phyloP scores from a whole-genome alignment of 2,797 vertebrate species.

The Cyclura pinguis region DNA sequence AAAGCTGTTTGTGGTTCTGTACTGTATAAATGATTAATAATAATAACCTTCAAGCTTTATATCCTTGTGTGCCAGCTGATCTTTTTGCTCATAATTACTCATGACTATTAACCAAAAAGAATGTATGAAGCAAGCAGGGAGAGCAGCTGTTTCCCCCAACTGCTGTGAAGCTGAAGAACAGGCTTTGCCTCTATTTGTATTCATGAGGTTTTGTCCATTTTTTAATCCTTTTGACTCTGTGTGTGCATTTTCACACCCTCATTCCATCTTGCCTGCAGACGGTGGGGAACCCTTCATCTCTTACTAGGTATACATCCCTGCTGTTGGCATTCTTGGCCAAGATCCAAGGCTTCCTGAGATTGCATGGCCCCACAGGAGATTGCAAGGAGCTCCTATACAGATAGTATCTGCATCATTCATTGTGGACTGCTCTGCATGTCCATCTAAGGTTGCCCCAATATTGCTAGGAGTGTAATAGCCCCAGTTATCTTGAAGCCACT shows the following conservation, averaged over 20 bases:
- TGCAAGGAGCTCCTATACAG: neutral
- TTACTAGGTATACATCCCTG: neutral
- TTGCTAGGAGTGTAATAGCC: neutral
- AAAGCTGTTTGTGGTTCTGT: neutral
- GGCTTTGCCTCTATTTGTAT: neutral
- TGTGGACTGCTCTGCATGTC: no score
- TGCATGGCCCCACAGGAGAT: neutral
- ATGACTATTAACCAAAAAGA: constrained; percentile 45
- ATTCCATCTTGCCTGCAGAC: neutral
- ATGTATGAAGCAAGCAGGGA: constrained; percentile 44
- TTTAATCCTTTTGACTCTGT: neutral
- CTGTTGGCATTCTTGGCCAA: neutral
- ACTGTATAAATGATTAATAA: neutral
- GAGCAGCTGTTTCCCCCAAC: constrained; percentile 45
- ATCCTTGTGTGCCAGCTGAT: neutral
- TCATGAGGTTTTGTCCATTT: constrained; percentile 35
- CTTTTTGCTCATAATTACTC: constrained; percentile 57
- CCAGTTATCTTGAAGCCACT: neutral
- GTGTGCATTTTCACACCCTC: neutral
- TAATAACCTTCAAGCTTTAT: neutral
- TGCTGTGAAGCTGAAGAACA: constrained; percentile 33
- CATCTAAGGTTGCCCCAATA: neutral
- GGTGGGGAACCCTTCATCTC: neutral
- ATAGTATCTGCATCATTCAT: neutral
- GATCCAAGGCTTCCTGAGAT: no score